Evolutionary conservation across 2,113 vertebrate genomes (phyloP), one percentile per base, ranked within the genome.

Genomic region (Malurus melanocephalus): DNA sequence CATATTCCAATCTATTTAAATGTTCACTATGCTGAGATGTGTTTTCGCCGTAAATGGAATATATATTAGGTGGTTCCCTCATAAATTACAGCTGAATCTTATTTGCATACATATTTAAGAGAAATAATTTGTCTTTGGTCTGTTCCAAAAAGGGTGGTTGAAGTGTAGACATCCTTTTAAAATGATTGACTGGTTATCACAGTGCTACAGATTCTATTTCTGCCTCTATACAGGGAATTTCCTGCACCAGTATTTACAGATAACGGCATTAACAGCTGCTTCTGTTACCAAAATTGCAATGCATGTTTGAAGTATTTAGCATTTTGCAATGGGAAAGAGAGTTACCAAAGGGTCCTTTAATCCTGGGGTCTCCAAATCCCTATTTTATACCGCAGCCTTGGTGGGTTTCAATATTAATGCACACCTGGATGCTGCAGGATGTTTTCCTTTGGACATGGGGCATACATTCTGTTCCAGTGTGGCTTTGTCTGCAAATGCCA

Each of bases 161-260:
- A 90, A 79, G 60, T 87, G 64, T 55, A 90, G 71, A 69, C 80
- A 88, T 74, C 35, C 30, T 90, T 94, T 87, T 67, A 80, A 88
- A 93, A 91, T 92, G 40, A 92, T 56, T 85, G 75, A 94, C 78
- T 91, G 33, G 69, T 93, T 93, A 92, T 94, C 92, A 73, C 40
- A 56, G 43, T 81, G 40, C 86, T 94, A 80, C 84, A 96, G 90
- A 74, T 94, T 87, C 80, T 92, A 89, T 93, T 96, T 94, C 86
- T 94, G 78, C 86, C 35, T 90, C 88, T 92, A 74, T 45, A 80
- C 60, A 76, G 90, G 88, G 93, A 89, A 92, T 95, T 94, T 96
- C 83, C 92, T 85, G 67, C 24, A 26, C 75, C 76, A 85, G 55
- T 87, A 80, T 88, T 96, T 92, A 71, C 78, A 82, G 78, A 80